Evolutionary conservation across 2,797 vertebrate species (phyloP).

Genomic region (Psittacula echo): DNA sequence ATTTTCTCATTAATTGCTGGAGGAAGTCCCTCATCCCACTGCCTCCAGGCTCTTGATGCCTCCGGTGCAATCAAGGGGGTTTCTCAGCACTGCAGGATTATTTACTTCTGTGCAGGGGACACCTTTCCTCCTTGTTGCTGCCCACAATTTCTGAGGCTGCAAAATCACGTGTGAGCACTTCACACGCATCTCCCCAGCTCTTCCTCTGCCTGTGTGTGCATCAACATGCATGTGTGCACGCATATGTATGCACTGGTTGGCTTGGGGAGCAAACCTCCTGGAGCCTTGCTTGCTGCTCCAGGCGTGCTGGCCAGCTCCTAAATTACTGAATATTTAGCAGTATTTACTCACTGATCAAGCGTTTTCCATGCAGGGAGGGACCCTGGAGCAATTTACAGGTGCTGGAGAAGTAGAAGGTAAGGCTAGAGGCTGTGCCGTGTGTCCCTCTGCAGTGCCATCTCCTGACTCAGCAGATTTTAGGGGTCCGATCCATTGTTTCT

Average conservation of each 20-base stretch:
- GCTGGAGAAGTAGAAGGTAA: background rate
- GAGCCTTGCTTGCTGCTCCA: background rate
- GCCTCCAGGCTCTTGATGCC: background rate
- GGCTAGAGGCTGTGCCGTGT: background rate
- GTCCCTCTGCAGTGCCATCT: background rate
- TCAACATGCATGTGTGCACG: accelerated
- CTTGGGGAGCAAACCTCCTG: background rate
- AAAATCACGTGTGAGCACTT: accelerated
- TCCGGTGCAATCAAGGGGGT: accelerated
- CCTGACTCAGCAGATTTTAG: conserved; percentile 1
- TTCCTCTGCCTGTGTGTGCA: background rate
- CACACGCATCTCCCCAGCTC: too few relatives aligned
- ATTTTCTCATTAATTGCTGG: background rate
- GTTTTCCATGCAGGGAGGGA: background rate
- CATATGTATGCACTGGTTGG: background rate
- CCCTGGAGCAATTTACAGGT: background rate
- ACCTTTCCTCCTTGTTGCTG: background rate
- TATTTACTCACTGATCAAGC: background rate
- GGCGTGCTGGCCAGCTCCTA: background rate
- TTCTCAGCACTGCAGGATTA: background rate
- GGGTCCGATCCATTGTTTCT: accelerated
- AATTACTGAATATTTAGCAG: background rate
- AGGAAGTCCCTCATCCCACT: background rate
- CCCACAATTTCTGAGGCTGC: background rate
- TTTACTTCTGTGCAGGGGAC: background rate